Percentiles rank a stretch among this genome's conserved stretches.
These are phyloP conservation scores for Anadara kagoshimensis DNA, from an alignment of 1,140 invertebrate species.

Conservation along the genomic window DNA sequence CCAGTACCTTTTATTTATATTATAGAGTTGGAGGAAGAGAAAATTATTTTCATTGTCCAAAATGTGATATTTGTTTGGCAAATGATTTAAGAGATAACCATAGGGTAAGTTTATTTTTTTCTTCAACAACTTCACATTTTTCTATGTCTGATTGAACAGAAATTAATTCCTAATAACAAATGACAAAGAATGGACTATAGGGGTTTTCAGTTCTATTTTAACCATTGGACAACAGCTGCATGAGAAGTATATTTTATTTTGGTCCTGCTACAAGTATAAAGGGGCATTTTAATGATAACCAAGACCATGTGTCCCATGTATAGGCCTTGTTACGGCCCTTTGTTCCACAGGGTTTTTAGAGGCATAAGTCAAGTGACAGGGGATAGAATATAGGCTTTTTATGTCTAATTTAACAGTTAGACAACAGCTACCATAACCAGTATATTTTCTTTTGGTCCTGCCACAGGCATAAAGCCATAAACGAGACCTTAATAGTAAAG, in stretches of 20 bases:
- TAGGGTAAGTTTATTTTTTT: constrained; percentile 77
- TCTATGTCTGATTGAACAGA: background rate
- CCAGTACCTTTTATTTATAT: constrained; percentile 15
- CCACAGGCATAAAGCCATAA: too few relatives aligned
- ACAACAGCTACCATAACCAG: background rate
- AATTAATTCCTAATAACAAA: too few relatives aligned
- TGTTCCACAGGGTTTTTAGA: too few relatives aligned
- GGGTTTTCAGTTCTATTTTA: too few relatives aligned
- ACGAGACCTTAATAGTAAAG: too few relatives aligned
- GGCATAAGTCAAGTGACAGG: background rate
- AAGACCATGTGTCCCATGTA: too few relatives aligned
- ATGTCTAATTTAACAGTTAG: too few relatives aligned
- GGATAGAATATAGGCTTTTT: too few relatives aligned
- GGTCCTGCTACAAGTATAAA: too few relatives aligned
- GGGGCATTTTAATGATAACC: too few relatives aligned
- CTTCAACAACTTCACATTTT: too few relatives aligned
- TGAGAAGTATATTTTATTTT: background rate
- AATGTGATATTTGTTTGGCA: constrained; percentile 91
- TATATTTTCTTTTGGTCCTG: background rate
- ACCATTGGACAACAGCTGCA: background rate
- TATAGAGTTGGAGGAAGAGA: constrained; percentile 85
- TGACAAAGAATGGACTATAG: background rate
- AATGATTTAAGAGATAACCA: constrained; percentile 86
- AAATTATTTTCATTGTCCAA: constrained; percentile 90
- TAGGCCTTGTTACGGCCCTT: too few relatives aligned